Evolutionary conservation across 2,113 vertebrate species (phyloP).

Genomic region (Xiphorhynchus elegans): DNA sequence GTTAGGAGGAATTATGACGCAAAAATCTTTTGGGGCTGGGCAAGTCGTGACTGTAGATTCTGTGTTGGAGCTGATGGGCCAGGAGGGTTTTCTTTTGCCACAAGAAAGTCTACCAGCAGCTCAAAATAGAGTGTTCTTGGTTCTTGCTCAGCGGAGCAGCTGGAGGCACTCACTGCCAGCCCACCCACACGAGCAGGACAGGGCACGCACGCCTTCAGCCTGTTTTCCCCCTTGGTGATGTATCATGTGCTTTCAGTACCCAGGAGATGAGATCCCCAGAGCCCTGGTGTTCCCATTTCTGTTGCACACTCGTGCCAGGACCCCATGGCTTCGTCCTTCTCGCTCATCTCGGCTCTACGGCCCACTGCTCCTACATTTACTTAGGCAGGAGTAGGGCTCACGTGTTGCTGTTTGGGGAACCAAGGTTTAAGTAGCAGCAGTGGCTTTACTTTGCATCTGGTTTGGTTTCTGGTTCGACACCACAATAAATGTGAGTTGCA

Average conservation of each 20-base stretch:
- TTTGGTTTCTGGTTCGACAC: not conserved
- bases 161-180: not conserved
- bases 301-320: rapidly evolving
- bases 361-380: not conserved
- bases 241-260: not conserved
- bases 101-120: not conserved
- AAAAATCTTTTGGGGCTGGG: not conserved
- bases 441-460: not conserved
- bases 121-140: not conserved
- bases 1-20: constrained; percentile 19
- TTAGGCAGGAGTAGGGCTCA: rapidly evolving
- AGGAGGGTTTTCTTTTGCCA: not conserved
- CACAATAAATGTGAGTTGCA: not conserved
- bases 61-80: not conserved
- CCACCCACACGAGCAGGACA: not conserved
- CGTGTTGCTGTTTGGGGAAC: not conserved
- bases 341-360: rapidly evolving
- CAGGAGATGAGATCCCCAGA: not conserved
- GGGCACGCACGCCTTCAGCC: rapidly evolving
- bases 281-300: not conserved
- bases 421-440: not conserved
- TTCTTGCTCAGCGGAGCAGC: not conserved
- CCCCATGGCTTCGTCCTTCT: not conserved
- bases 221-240: not conserved
- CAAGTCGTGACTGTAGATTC: not conserved